Evolutionary conservation across 2,113 vertebrate species (phyloP), one percentile per base, ranked within the genome.

Genomic region (Pelecanus crispus): DNA sequence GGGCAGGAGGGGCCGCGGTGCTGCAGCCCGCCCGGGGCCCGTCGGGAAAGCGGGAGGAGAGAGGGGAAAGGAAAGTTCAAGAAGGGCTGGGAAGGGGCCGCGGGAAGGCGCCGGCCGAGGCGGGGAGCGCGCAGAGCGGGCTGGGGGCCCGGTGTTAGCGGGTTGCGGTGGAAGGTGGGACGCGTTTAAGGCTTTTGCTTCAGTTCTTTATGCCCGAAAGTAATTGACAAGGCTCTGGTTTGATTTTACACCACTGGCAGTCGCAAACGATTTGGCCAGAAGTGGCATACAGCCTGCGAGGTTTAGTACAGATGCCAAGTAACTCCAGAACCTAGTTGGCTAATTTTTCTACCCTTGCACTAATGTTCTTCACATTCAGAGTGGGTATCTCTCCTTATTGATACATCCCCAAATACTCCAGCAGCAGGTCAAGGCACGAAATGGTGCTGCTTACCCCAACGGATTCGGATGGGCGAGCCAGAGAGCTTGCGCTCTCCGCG

Each of bases 241-340:
- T 50, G 59, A n/a, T 72, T 86, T 59, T 52, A 7, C 32, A 25
- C n/a, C 19, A 16, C 0, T 32, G 20, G 10, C 55, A 40, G 17
- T 7, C n/a, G 38, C n/a, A 58, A 44, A 18, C 5, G 2, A 62
- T 50, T 79, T 26, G 34, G 62, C 14, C 25, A 8, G 7, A 81
- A 52, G 53, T 1, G 9, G 34, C 22, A 1, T 5, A 20, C 8
- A 44, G 38, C 29, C 11, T 2, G 0, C 4, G 29, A 34, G 11
- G 29, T 11, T 11, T 12, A 38, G 6, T 32, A 28, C 13, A 36
- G 19, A 13, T 53, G 8, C 19, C 5, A 4, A 47, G 4, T 3
- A 40, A 13, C 20, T 17, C 4, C 19, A 49, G 26, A 78, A 53
- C 6, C 12, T 9, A 3, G 34, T 47, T 26, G 65, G 44, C 32